Base-by-base conservation (phyloP, 2,888 invertebrate genomes). In the Ornithoptera priamus region DNA sequence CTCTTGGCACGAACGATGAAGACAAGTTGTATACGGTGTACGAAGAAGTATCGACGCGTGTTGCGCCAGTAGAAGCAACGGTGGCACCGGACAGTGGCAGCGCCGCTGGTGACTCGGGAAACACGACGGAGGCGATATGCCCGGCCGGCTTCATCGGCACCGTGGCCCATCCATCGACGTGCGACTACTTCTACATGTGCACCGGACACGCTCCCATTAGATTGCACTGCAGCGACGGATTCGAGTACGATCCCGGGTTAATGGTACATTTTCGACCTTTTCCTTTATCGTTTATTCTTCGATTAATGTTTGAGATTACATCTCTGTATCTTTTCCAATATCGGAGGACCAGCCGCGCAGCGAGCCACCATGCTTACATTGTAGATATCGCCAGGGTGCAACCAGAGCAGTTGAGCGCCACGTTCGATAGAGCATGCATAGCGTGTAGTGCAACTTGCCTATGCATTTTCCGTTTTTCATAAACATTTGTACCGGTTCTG, bases 161-260 rank as follows among this genome's bases (percentile, higher is more conserved):
- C 22, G 62, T 82, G 0, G 74, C 81, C 0, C 77, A 83, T 65
- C 81, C 79, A 7, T 70, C 75, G 0, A 61, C 67, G 0, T 84
- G 84, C 66, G 72, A 78, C 66, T 71, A 74, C 10, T 84, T 76
- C 70, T 81, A 74, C 64, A 73, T 82, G 74, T 83, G 83, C 39
- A 69, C 77, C 0, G 77, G 73, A 7, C 78, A 77, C 0, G 61
- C 69, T 0, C 69, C 78, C 0, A 71, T 81, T 24, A 72, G 69
- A 3, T 65, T 82, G 0, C 73, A 65, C 12, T 77, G 77, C 53
- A 68, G 71, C 10, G 17, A 50, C 10, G 76, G 76, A 2, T 73
- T 73, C n/a, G 70, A 70, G 67, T 70, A 66, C 59, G 70, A 70
- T 39, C 59, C 70, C 7, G 59, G 15, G 6, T 20, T 67, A 18